These are phyloP conservation scores for Brachyopa scutellaris DNA, from an alignment of 2,888 invertebrate genomes.

Conservation along the genomic window DNA sequence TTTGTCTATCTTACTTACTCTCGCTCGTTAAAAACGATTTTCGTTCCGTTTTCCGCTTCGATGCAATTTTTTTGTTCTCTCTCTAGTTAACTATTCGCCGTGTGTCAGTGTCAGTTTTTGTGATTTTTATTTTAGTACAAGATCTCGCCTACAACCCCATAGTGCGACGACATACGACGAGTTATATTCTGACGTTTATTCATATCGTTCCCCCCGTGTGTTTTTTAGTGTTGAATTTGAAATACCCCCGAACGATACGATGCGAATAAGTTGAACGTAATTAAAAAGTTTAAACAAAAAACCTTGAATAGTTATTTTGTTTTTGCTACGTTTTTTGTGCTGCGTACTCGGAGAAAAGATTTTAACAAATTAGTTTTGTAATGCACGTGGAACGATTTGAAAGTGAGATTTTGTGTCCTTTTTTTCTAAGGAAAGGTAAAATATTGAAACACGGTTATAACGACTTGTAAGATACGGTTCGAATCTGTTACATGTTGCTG, in stretches of 20 bases:
- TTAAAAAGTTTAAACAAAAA: constrained; percentile 55
- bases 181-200: constrained; percentile 50
- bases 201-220: constrained; percentile 28
- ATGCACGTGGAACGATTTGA: constrained; percentile 29
- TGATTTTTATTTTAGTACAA: constrained; percentile 36
- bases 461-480: not conserved
- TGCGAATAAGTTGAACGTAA: constrained; percentile 53
- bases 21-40: constrained; percentile 23
- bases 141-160: constrained; percentile 8
- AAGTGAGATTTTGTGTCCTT: constrained; percentile 10
- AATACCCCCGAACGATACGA: constrained; percentile 46
- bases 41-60: constrained; percentile 69
- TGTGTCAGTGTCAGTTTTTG: constrained; percentile 41
- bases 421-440: not conserved
- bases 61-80: constrained; percentile 45
- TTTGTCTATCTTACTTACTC: constrained; percentile 13
- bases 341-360: constrained; percentile 16
- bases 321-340: constrained; percentile 6
- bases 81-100: constrained; percentile 14
- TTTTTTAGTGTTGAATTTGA: constrained; percentile 53
- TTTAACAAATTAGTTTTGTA: constrained; percentile 12
- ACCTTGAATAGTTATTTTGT: constrained; percentile 58
- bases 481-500: too few species aligned
- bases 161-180: constrained; percentile 11
- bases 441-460: too few species aligned